These are phyloP conservation scores for Yponomeuta plumbellus DNA, from an alignment of 2,888 invertebrate species.

Conservation along the genomic window DNA sequence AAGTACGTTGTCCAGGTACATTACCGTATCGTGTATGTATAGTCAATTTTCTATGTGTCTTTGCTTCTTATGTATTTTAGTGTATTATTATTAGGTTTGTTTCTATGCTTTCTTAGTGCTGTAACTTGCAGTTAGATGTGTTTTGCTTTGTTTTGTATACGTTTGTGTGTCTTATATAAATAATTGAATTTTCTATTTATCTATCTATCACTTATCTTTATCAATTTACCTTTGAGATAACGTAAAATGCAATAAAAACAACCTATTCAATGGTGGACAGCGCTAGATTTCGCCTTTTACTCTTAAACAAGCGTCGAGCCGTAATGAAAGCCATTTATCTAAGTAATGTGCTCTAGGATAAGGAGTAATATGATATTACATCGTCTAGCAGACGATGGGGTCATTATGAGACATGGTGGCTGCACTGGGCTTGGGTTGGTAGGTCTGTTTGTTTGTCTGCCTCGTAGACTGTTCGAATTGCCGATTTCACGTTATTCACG, in stretches of 20 bases:
- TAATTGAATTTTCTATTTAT: too few species aligned
- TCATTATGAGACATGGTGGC: slow-evolving; percentile 15
- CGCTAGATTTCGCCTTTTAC: slow-evolving; percentile 1
- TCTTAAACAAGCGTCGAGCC: slow-evolving; percentile 15
- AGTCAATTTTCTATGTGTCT: too few species aligned
- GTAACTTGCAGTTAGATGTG: too few species aligned
- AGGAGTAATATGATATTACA: slow-evolving; percentile 19
- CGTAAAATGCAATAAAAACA: neutral
- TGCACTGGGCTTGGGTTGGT: neutral
- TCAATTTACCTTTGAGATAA: neutral
- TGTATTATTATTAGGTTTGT: too few species aligned
- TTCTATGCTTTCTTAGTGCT: too few species aligned
- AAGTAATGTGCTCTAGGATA: slow-evolving; percentile 19
- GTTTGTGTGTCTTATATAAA: too few species aligned
- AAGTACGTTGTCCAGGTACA: too few species aligned
- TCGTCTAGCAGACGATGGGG: slow-evolving; percentile 16
- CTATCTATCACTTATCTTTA: too few species aligned
- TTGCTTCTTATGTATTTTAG: too few species aligned
- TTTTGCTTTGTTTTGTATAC: too few species aligned
- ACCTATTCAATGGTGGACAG: neutral
- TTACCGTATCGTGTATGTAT: too few species aligned
- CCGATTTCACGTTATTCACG: neutral
- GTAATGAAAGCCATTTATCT: slow-evolving; percentile 19
- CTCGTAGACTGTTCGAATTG: neutral
- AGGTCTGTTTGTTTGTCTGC: neutral